Percentiles rank a stretch among this genome's conserved stretches.
These are phyloP conservation scores for Dugesia japonica DNA, from an alignment of 2,888 invertebrate species.

Conservation along the genomic window DNA sequence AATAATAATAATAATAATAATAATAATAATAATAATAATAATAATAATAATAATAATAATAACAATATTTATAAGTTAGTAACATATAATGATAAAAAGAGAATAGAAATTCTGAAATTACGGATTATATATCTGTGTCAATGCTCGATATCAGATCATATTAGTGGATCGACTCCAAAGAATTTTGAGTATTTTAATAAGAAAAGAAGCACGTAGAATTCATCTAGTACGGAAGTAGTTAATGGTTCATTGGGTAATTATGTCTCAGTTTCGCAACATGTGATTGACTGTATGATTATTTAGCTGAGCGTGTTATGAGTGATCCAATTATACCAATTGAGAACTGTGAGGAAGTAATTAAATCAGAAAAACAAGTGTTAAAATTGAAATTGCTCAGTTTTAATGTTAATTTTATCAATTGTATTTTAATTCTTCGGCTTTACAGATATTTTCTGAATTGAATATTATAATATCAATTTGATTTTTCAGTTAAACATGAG, in stretches of 20 bases:
- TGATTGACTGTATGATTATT: conserved; percentile 20
- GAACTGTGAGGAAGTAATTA: conserved; percentile 3
- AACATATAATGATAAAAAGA: too few relatives aligned
- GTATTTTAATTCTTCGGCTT: background rate
- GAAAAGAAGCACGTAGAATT: conserved; percentile 15
- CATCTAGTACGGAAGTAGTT: conserved; percentile 20
- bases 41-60: too few relatives aligned
- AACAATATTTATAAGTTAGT: too few relatives aligned
- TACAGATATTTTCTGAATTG: background rate
- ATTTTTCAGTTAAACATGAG: too few relatives aligned
- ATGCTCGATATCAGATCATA: background rate
- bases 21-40: too few relatives aligned
- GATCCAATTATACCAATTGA: conserved; percentile 20
- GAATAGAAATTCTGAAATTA: too few relatives aligned
- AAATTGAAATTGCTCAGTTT: background rate
- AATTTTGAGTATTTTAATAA: background rate
- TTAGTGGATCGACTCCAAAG: conserved; percentile 6
- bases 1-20: too few relatives aligned
- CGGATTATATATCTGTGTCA: background rate
- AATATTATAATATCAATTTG: too few relatives aligned
- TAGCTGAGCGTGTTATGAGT: conserved; percentile 15
- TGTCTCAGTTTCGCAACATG: conserved; percentile 7
- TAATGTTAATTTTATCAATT: background rate
- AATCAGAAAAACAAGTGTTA: background rate
- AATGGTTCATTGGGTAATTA: conserved; percentile 20